Base-by-base conservation (phyloP, 2,113 vertebrate species). In the Pantherophis guttatus region DNA sequence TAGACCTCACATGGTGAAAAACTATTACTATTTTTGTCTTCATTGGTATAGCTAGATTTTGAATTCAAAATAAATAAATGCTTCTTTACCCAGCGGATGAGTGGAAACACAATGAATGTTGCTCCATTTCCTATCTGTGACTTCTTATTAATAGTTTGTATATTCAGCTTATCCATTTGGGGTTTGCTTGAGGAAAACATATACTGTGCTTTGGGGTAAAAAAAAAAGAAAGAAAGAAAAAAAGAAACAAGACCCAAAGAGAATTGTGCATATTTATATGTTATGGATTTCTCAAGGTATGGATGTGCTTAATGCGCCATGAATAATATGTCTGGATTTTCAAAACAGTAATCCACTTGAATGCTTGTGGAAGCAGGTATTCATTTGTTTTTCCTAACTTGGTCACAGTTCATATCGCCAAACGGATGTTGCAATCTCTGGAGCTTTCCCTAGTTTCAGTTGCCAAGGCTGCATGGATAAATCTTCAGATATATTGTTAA, bases 121-220 rank as follows among this genome's bases (percentile, higher is more conserved):
- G 2, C 53, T 11, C 44, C 21, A 81, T 17, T 15, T 58, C 88
- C 48, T n/a, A 0, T 53, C 39, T 1, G 26, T 26, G 13, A 21
- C 65, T 0, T 58, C 65, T 75, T 53, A 15, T 33, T 0, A 0
- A 8, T 8, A 33, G n/a, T 8, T 33, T 54, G 55, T 33, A 0
- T 17, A 50, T 81, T 86, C 33, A 92, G 55, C 7, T 90, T 8
- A 65, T 87, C 26, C n/a, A 58, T 57, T 23, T 15, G 9, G 3
- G 1, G 3, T 11, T 17, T 21, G 52, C 48, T 13, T 26, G 7
- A 21, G 75, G 19, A 81, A 81, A 81, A 9, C 75, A 10, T 44
- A 33, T 75, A n/a, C 8, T 44, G 17, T 44, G 33, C 6, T 81
- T 44, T 3, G 17, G 17, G 75, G 33, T 21, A 39, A 5, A 70